Evolutionary conservation across 2,797 vertebrate genomes (phyloP).

Genomic region (Acanthis flammea): DNA sequence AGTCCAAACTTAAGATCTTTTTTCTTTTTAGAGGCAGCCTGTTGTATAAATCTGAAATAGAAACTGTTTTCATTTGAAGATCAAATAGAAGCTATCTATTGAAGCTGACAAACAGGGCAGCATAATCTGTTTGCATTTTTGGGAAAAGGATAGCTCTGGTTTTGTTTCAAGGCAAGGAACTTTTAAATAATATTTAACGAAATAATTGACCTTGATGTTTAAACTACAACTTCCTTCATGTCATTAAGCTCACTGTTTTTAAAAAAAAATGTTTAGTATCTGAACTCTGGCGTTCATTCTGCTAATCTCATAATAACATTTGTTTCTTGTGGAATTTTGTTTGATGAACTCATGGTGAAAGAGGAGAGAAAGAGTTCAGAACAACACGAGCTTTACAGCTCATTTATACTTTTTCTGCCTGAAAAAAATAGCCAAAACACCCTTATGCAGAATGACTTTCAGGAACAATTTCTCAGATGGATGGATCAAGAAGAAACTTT

Average conservation of each 20-base stretch:
- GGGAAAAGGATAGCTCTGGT: slow-evolving; percentile 39
- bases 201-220: slow-evolving; percentile 65
- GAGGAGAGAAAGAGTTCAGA: slow-evolving; percentile 31
- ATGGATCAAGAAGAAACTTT: neutral
- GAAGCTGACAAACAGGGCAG: slow-evolving; percentile 53
- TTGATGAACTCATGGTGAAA: slow-evolving; percentile 24
- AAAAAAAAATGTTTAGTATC: neutral
- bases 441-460: neutral
- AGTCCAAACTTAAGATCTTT: slow-evolving; percentile 31
- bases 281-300: slow-evolving; percentile 33
- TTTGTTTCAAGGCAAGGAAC: slow-evolving; percentile 59
- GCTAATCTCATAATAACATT: slow-evolving; percentile 54
- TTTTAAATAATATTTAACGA: slow-evolving; percentile 62
- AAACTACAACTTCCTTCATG: slow-evolving; percentile 43
- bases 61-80: slow-evolving; percentile 64
- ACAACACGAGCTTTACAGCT: neutral
- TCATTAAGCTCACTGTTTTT: slow-evolving; percentile 19
- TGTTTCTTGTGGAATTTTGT: slow-evolving; percentile 36
- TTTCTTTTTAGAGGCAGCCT: slow-evolving; percentile 55
- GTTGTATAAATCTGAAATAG: slow-evolving; percentile 69
- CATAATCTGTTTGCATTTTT: slow-evolving; percentile 57
- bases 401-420: slow-evolving; percentile 21
- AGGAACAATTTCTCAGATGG: slow-evolving; percentile 42
- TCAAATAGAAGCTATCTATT: slow-evolving; percentile 52
- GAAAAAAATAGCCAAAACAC: slow-evolving; percentile 14